These are phyloP conservation scores for Helogale parvula DNA, from an alignment of 2,113 vertebrate genomes.

Conservation along the genomic window DNA sequence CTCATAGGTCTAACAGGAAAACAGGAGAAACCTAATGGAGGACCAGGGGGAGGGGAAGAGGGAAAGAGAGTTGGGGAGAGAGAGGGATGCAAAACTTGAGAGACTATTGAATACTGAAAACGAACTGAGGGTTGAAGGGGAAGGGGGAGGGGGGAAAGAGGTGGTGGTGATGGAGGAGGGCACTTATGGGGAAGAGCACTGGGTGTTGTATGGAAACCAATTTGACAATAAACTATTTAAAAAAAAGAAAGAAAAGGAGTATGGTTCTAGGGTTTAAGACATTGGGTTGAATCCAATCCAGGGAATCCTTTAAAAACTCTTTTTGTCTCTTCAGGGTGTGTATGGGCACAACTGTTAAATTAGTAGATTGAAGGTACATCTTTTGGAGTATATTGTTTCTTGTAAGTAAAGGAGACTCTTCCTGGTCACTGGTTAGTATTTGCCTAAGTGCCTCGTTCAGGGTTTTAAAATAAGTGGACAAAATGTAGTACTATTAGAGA, in stretches of 20 bases:
- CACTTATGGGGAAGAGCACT: no score
- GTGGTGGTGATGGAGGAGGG: no score
- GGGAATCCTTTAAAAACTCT: background rate
- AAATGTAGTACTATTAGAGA: background rate
- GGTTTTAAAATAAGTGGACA: constrained; percentile 1
- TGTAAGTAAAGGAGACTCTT: background rate
- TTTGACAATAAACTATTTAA: no score
- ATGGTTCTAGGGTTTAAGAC: background rate
- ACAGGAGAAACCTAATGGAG: no score
- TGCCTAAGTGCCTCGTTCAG: background rate
- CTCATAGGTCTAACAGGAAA: no score
- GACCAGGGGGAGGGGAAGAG: no score
- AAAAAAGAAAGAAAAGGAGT: background rate
- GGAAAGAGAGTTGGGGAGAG: no score
- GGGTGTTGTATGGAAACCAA: no score
- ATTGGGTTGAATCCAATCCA: background rate
- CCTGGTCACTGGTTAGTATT: constrained; percentile 2
- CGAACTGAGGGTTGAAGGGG: no score
- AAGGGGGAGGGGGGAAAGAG: no score
- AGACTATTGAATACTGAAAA: no score
- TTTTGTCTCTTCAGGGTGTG: background rate
- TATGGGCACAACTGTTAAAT: background rate
- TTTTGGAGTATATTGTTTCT: background rate
- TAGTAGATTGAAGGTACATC: background rate
- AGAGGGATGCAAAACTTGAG: no score